Conservation (phyloP, 2,797 vertebrate species). For the Tiaroga cobitis region DNA sequence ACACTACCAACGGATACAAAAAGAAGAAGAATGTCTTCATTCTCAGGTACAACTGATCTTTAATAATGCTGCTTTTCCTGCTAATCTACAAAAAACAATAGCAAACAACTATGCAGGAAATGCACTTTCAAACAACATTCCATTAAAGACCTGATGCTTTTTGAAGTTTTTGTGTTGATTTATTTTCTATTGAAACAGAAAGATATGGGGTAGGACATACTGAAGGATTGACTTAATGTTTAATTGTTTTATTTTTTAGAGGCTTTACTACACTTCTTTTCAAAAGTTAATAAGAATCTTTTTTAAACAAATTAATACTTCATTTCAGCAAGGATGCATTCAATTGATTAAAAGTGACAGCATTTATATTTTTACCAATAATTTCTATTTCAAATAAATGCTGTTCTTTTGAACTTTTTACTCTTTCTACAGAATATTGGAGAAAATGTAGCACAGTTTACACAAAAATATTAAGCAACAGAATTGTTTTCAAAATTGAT, state of each 20-base stretch:
- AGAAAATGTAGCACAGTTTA: neutral
- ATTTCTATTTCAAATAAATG: neutral
- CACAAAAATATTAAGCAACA: neutral
- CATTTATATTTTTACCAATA: neutral
- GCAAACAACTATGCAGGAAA: neutral
- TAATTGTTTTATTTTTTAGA: neutral
- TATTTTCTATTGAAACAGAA: neutral
- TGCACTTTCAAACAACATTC: neutral
- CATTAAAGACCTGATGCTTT: neutral
- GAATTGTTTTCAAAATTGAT: neutral
- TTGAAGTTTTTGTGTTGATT: neutral
- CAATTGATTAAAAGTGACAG: neutral
- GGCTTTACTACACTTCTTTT: neutral
- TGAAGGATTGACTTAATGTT: neutral
- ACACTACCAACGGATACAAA: slow-evolving; percentile 90
- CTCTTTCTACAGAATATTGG: neutral
- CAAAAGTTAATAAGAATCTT: neutral
- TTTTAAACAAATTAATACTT: neutral
- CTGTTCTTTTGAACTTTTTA: neutral
- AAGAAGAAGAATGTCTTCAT: slow-evolving; percentile 97
- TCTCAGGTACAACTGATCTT: slow-evolving; percentile 78
- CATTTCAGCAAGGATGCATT: neutral
- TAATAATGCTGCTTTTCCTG: neutral
- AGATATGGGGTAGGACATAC: neutral
- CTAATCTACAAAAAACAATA: neutral